These are phyloP conservation scores for Progne subis DNA, from an alignment of 2,113 vertebrate species.

Conservation along the genomic window DNA sequence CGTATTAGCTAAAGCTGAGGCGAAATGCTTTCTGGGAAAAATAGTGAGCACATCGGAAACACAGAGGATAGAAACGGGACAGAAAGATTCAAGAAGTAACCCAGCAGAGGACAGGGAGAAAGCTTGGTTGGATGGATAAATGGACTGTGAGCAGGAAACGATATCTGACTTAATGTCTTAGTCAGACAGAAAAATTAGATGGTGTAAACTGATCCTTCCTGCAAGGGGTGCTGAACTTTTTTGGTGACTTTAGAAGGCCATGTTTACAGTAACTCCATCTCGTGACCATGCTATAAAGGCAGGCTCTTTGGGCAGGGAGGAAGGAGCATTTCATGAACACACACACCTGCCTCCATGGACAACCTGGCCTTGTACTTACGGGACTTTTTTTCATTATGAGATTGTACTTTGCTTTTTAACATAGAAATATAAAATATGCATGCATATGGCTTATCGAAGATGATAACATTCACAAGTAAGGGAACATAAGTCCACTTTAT, in stretches of 20 bases:
- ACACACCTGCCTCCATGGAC: neutral
- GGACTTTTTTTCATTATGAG: conserved; percentile 4
- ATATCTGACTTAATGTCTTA: conserved; percentile 73
- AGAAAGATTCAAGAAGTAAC: neutral
- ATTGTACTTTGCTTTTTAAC: conserved; percentile 64
- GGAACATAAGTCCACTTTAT: conserved; percentile 75
- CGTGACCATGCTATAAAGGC: conserved; percentile 40
- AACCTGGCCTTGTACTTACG: neutral
- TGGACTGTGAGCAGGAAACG: conserved; percentile 54
- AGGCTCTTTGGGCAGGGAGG: conserved; percentile 17
- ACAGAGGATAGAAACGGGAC: neutral
- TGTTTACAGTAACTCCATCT: conserved; percentile 71
- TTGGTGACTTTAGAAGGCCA: conserved; percentile 72
- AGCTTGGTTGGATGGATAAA: conserved; percentile 36
- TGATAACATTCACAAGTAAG: conserved; percentile 75
- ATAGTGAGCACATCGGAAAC: neutral
- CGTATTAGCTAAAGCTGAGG: neutral
- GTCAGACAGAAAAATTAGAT: conserved; percentile 77
- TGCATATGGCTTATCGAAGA: conserved; percentile 71
- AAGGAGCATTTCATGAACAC: neutral
- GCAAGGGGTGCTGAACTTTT: conserved; percentile 70
- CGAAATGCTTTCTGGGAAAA: neutral
- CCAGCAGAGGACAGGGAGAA: neutral
- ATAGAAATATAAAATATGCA: conserved; percentile 50
- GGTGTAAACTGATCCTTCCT: conserved; percentile 70